phyloP scores from a whole-genome alignment of 2,888 invertebrate species.

The Tridacna crocea region DNA sequence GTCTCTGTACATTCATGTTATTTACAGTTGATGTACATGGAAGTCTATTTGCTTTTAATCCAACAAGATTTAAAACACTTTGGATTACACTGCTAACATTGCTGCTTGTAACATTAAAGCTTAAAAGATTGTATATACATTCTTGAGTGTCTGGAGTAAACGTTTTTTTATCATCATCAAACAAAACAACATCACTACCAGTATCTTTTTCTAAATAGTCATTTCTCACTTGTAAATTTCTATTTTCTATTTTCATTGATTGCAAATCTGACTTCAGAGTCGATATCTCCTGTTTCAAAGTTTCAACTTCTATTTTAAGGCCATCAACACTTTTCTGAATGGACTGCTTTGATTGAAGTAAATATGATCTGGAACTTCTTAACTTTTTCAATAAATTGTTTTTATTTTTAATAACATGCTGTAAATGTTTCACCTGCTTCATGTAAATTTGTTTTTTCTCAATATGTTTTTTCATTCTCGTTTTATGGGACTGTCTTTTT shows the following conservation, averaged over 20 bases:
- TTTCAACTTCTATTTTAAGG: slow-evolving; percentile 14
- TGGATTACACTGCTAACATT: slow-evolving; percentile 28
- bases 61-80: slow-evolving; percentile 33
- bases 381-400: slow-evolving; percentile 1
- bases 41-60: slow-evolving; percentile 33
- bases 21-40: slow-evolving; percentile 41
- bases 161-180: slow-evolving; percentile 17
- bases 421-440: neutral
- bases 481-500: neutral
- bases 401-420: slow-evolving; percentile 1
- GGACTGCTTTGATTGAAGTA: neutral
- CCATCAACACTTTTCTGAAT: slow-evolving; percentile 12
- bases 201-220: slow-evolving; percentile 34
- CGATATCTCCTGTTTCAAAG: neutral
- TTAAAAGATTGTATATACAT: slow-evolving; percentile 28
- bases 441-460: neutral
- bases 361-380: slow-evolving; percentile 12
- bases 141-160: slow-evolving; percentile 34
- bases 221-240: slow-evolving; percentile 6
- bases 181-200: slow-evolving; percentile 17
- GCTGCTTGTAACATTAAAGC: slow-evolving; percentile 25
- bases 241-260: slow-evolving; percentile 18
- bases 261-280: neutral
- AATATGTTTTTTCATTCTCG: slow-evolving; percentile 1
- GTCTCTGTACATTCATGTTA: slow-evolving; percentile 41